phyloP scores from a whole-genome alignment of 2,797 vertebrate species.

The Steatocranus sp. region DNA sequence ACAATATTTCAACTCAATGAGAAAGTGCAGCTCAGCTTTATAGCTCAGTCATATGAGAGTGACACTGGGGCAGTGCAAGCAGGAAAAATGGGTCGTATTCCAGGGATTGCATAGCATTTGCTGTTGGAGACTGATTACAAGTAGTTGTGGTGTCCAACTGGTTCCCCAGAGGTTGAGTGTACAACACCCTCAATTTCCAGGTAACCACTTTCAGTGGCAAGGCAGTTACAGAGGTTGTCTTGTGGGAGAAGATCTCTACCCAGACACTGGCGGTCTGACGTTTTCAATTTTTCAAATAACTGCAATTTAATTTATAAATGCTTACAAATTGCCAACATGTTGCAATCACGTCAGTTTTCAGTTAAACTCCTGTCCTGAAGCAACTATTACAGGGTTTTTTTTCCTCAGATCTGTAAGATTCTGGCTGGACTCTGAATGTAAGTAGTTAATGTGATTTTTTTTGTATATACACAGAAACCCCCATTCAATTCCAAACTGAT shows the following conservation, averaged over 20 bases:
- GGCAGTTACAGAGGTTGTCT: neutral
- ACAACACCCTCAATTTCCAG: rapidly evolving
- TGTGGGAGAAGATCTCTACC: neutral
- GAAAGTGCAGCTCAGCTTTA: neutral
- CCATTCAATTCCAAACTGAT: neutral
- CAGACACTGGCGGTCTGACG: neutral
- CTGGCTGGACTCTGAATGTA: neutral
- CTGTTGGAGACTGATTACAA: neutral
- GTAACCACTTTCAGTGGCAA: neutral
- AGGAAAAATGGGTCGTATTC: neutral
- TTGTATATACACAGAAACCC: neutral
- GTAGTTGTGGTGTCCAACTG: neutral
- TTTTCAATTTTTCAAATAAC: neutral
- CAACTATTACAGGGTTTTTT: rapidly evolving
- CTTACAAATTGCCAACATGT: neutral
- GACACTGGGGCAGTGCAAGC: neutral
- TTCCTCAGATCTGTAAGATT: neutral
- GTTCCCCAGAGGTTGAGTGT: neutral
- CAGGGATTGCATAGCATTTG: neutral
- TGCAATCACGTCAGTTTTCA: neutral
- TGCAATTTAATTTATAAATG: neutral
- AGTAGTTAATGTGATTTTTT: neutral
- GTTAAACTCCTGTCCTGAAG: neutral
- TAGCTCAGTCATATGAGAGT: neutral
- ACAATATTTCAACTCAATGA: neutral